These are phyloP conservation scores for Litoditis marina DNA, from an alignment of 2,888 invertebrate species.

Conservation along the genomic window DNA sequence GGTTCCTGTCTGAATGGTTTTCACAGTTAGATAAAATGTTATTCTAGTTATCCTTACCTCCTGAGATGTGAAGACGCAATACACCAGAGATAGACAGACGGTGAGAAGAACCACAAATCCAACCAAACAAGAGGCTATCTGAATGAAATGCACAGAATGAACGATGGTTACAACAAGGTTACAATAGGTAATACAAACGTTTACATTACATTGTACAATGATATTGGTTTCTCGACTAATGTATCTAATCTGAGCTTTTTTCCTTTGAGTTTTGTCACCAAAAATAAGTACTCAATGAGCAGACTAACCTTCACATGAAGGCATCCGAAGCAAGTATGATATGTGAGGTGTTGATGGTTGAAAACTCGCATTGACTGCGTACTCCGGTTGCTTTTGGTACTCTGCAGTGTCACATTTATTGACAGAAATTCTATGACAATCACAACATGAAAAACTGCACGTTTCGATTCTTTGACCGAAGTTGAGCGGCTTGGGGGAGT, in stretches of 20 bases:
- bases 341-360: conserved; percentile 42
- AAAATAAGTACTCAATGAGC: no score
- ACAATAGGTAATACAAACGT: no score
- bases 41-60: conserved; percentile 21
- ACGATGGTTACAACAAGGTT: background rate
- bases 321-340: conserved; percentile 41
- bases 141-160: background rate
- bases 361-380: conserved; percentile 39
- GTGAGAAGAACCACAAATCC: conserved; percentile 37
- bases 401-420: conserved; percentile 8
- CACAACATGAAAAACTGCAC: no score
- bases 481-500: no score
- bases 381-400: conserved; percentile 18
- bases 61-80: conserved; percentile 38
- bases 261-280: no score
- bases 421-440: no score
- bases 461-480: no score
- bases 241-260: no score
- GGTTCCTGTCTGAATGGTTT: no score
- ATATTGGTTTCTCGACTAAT: no score
- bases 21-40: no score
- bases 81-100: conserved; percentile 34
- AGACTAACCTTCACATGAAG: conserved; percentile 37
- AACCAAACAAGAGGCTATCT: conserved; percentile 41
- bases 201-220: no score